Conservation (phyloP, 2,888 invertebrate species). For the Eucera pruinosa region DNA sequence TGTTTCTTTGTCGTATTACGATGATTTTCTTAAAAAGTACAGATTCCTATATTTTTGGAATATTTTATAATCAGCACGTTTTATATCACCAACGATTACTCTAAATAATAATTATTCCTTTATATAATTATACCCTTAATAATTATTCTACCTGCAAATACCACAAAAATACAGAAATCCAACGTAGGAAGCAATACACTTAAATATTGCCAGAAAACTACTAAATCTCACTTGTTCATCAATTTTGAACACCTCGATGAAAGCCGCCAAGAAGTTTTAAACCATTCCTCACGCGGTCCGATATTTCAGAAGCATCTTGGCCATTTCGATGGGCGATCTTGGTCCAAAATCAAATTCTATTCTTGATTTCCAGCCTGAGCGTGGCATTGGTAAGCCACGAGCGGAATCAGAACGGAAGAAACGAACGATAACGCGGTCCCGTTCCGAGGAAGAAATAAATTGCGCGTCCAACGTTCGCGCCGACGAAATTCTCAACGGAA, state of each 20-base stretch:
- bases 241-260: not conserved
- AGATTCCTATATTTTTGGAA: no score
- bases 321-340: conserved; percentile 53
- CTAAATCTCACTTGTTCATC: no score
- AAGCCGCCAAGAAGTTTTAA: not conserved
- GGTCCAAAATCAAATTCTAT: conserved; percentile 66
- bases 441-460: conserved; percentile 64
- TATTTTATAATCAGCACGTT: no score
- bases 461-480: conserved; percentile 57
- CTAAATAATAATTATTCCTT: no score
- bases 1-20: no score
- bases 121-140: no score
- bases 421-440: conserved; percentile 50
- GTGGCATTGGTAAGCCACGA: conserved; percentile 17
- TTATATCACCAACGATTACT: no score
- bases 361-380: conserved; percentile 62
- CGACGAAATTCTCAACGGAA: conserved; percentile 61
- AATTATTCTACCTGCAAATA: no score
- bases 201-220: no score
- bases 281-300: not conserved
- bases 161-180: no score
- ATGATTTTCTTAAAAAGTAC: no score
- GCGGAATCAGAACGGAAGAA: conserved; percentile 33
- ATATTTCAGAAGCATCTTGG: conserved; percentile 26
- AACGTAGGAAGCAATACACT: no score